Evolutionary conservation across 2,888 invertebrate genomes (phyloP), one percentile per base, ranked within the genome.

Genomic region (Pandemis cinnamomeana): DNA sequence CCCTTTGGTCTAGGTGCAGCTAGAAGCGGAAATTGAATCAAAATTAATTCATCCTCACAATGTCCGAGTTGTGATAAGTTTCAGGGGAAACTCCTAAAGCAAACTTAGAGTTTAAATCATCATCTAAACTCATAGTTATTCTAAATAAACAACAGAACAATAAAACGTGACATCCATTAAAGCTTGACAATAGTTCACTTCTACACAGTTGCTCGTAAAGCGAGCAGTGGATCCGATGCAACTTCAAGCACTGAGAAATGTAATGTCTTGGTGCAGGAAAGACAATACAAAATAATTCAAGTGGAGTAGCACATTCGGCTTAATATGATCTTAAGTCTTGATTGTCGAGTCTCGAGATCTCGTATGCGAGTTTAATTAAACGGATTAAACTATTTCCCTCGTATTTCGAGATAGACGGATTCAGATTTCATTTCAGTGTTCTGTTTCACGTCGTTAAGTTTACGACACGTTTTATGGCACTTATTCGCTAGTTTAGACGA

Each of bases 11-110:
- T 10, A 42, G 15, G 20, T 44, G 36, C 51, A 68, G 10, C 20
- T 67, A 78, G 79, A 78, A 79, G 78, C 80, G 79, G 80, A 81
- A 79, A 80, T 81, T 83, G 80, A 82, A 86, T 84, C 84, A 84
- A 60, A 60, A 60, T 60, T 84, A 85, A 86, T 83, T 79, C 67
- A 55, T 73, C 53, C 58, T 62, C 36, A 81, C 80, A 75, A 72
- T 81, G 85, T 82, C 81, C 80, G 77, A 85, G 79, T 71, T 68
- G 20, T 48, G 61, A 70, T 71, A 78, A 81, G 77, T 78, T 81
- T 79, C 76, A 70, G 72, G 62, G 77, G 76, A 80, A 75, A 75
- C 71, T 72, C 71, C 72, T 75, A 62, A 42, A 42, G 7, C 81
- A 78, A 80, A 46, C 46, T 64, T 48, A 64, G 5, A 46, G 46